These are phyloP conservation scores for Pipistrellus pygmaeus DNA, from an alignment of 2,797 vertebrate species.

Conservation along the genomic window DNA sequence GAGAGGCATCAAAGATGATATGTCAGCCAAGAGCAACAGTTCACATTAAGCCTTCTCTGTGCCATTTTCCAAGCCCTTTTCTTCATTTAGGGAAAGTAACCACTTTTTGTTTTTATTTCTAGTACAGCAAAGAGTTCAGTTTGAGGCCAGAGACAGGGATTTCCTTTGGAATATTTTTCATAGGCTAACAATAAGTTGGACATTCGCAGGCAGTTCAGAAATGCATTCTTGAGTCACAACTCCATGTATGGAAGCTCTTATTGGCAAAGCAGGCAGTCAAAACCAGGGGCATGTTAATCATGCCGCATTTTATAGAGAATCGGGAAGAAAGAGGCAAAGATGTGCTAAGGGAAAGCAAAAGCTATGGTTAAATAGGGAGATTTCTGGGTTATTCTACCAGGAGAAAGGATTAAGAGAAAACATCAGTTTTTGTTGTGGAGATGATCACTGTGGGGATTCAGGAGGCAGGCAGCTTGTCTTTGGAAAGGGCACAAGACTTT, in stretches of 20 bases:
- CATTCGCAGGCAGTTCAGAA: slow-evolving; percentile 40
- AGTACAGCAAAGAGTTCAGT: slow-evolving; percentile 30
- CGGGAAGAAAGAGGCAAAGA: not conserved
- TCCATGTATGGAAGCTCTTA: not conserved
- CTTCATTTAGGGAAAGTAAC: slow-evolving; percentile 53
- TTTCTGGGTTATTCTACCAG: not conserved
- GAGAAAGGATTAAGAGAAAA: slow-evolving; percentile 36
- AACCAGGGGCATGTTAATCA: not conserved
- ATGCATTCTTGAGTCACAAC: not conserved
- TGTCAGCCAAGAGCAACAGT: slow-evolving; percentile 53
- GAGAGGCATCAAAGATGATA: slow-evolving; percentile 45
- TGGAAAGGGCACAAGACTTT: slow-evolving; percentile 75
- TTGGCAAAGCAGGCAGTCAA: not conserved
- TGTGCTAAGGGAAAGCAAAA: not conserved
- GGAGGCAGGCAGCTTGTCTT: not conserved
- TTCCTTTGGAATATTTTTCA: slow-evolving; percentile 69
- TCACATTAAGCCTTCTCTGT: not conserved
- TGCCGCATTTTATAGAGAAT: not conserved
- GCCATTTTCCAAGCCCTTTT: slow-evolving; percentile 60
- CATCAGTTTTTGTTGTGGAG: slow-evolving; percentile 43
- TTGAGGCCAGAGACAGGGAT: slow-evolving; percentile 42
- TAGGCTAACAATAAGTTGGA: slow-evolving; percentile 46
- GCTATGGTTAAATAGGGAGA: not conserved
- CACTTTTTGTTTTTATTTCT: slow-evolving; percentile 38
- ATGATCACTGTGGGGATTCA: slow-evolving; percentile 62